Evolutionary conservation across 2,888 invertebrate species (phyloP), one percentile per base, ranked within the genome.

Genomic region (Dynastes tityus): DNA sequence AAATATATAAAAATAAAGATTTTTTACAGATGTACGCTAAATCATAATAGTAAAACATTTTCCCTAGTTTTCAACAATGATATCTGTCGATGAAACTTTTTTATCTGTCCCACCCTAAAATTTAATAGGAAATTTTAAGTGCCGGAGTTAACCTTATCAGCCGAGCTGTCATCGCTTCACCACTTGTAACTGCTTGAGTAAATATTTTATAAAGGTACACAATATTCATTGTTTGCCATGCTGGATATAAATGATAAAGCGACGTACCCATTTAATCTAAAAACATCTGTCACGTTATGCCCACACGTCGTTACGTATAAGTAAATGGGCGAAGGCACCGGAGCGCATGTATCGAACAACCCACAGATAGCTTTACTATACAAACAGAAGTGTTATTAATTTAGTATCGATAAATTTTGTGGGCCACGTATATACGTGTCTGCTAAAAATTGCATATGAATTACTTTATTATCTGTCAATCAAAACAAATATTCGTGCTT

Each of bases 281-380:
- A 74, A 74, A 74, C 73, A 74, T 74, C 73, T 74, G 73, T 37
- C 73, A 61, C 73, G 45, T 45, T 74, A 27, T 58, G 61, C 58
- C 58, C 61, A 74, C 73, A 45, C 27, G 22, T 61, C 3, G 53
- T 40, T 73, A 8, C 45, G 27, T 61, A 45, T 68, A 53, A 11
- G 5, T 70, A 29, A 70, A 55, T 70, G 70, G 29, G 37, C 37
- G 29, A 40, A 74, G n/a, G 68, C 51, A 68, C 32, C 32, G 8
- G 13, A 11, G n/a, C 13, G 29, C 49, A 45, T 67, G 45, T 67
- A 67, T 16, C 13, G 13, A 68, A 68, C 49, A 68, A 51, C 51
- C 51, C 49, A 40, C 27, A 74, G 73, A 74, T 74, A 74, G 61
- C 27, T 27, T 61, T 16, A 63, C n/a, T 45, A 13, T 68, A 55